phyloP scores from a whole-genome alignment of 2,888 invertebrate genomes.

The Coecobrya sp. region DNA sequence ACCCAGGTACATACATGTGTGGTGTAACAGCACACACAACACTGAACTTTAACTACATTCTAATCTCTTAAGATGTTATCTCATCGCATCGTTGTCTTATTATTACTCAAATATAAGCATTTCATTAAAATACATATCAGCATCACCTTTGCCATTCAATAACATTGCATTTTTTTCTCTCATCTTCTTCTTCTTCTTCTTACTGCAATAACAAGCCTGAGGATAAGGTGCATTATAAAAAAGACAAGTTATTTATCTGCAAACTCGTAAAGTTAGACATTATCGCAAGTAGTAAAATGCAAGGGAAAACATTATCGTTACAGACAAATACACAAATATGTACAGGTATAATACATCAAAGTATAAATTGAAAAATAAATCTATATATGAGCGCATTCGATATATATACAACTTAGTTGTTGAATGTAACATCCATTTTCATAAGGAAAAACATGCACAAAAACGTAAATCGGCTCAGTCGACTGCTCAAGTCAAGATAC shows the following conservation, averaged over 20 bases:
- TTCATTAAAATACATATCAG: slow-evolving; percentile 64
- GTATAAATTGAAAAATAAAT: background rate
- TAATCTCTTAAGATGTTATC: slow-evolving; percentile 63
- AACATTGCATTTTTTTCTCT: background rate
- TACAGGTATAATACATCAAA: slow-evolving; percentile 34
- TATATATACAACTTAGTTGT: too few relatives aligned
- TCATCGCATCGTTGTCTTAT: slow-evolving; percentile 66
- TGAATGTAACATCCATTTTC: slow-evolving; percentile 37
- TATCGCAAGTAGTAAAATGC: slow-evolving; percentile 63
- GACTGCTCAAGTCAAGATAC: slow-evolving; percentile 47
- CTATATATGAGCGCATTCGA: background rate
- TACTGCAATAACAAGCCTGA: slow-evolving; percentile 33
- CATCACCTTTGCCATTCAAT: slow-evolving; percentile 45
- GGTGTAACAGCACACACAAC: background rate
- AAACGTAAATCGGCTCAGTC: slow-evolving; percentile 29
- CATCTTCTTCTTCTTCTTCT: background rate
- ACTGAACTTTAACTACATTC: background rate
- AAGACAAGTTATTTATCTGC: slow-evolving; percentile 72
- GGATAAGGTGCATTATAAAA: slow-evolving; percentile 1
- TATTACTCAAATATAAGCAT: slow-evolving; percentile 75
- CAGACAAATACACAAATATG: background rate
- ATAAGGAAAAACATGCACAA: slow-evolving; percentile 38
- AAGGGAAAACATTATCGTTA: slow-evolving; percentile 60
- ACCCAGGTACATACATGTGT: slow-evolving; percentile 4
- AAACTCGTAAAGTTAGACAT: slow-evolving; percentile 60